phyloP scores from a whole-genome alignment of 1,140 invertebrate species.

The Globodera ellingtonae region DNA sequence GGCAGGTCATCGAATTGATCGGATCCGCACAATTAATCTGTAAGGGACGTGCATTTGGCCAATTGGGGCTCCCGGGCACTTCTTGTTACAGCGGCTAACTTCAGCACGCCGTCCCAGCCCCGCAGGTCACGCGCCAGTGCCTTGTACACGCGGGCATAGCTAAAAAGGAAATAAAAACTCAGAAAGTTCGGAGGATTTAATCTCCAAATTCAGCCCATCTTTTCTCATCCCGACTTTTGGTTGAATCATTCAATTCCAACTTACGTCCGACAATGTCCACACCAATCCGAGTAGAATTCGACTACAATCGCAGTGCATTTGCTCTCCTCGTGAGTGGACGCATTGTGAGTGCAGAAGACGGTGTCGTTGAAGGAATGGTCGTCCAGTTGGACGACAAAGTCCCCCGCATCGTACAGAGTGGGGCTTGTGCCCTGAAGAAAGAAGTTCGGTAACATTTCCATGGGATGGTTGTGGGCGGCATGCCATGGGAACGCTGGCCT shows the following conservation, averaged over 20 bases:
- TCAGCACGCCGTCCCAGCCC: slow-evolving; percentile 56
- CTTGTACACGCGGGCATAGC: slow-evolving; percentile 46
- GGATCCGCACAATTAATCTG: slow-evolving; percentile 63
- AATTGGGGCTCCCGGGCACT: not conserved
- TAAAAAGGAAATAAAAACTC: slow-evolving; percentile 16
- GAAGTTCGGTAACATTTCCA: not conserved
- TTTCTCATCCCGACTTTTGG: not conserved
- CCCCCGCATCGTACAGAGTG: slow-evolving; percentile 57
- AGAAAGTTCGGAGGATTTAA: not conserved
- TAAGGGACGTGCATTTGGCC: slow-evolving; percentile 1
- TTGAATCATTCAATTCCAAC: slow-evolving; percentile 36
- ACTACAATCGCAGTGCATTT: slow-evolving; percentile 25
- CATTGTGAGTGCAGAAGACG: slow-evolving; percentile 49
- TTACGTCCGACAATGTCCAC: slow-evolving; percentile 61
- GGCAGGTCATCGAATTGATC: slow-evolving; percentile 56
- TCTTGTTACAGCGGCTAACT: slow-evolving; percentile 47
- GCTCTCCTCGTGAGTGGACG: not conserved
- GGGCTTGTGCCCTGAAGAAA: slow-evolving; percentile 57
- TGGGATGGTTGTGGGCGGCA: not conserved
- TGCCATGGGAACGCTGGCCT: slow-evolving; percentile 14
- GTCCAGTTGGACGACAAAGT: slow-evolving; percentile 60
- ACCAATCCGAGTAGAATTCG: slow-evolving; percentile 65
- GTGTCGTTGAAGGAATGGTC: slow-evolving; percentile 63
- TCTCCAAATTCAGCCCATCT: not conserved
- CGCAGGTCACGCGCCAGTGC: slow-evolving; percentile 54